Percentiles rank a stretch among this genome's conserved stretches.
Evolutionary conservation across 2,797 vertebrate species (phyloP).

Genomic region (Myoxocephalus aenaeus): DNA sequence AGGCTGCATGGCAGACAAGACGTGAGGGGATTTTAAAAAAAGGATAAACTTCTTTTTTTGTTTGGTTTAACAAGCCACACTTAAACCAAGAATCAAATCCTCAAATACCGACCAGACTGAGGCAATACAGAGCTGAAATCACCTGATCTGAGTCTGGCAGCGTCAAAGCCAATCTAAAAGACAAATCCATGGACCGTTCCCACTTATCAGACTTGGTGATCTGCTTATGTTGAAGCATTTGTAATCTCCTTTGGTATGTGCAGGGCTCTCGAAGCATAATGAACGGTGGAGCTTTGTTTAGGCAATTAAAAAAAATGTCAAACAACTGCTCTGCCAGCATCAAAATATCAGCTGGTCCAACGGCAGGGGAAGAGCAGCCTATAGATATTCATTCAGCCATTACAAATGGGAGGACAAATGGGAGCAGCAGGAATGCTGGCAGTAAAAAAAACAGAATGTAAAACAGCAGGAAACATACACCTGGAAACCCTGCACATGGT

Average conservation of each 20-base stretch:
- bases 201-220: slow-evolving; percentile 34
- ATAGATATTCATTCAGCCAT: slow-evolving; percentile 47
- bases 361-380: slow-evolving; percentile 23
- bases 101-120: slow-evolving; percentile 10
- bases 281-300: neutral
- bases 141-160: slow-evolving; percentile 39
- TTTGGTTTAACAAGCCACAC: neutral
- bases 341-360: slow-evolving; percentile 17
- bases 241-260: slow-evolving; percentile 55
- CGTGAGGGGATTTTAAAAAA: slow-evolving; percentile 27
- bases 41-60: neutral
- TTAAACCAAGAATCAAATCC: slow-evolving; percentile 36
- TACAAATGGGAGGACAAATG: slow-evolving; percentile 46
- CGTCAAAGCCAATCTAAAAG: slow-evolving; percentile 12
- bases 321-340: slow-evolving; percentile 20
- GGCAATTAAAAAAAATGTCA: neutral
- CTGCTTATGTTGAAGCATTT: slow-evolving; percentile 31
- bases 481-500: neutral
- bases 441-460: slow-evolving; percentile 7
- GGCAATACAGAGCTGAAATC: neutral
- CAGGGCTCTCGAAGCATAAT: neutral
- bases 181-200: slow-evolving; percentile 24
- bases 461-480: slow-evolving; percentile 12
- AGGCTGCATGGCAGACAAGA: neutral
- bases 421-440: slow-evolving; percentile 64